phyloP scores from a whole-genome alignment of 2,113 vertebrate species.

The Paraplagusia blochii region DNA sequence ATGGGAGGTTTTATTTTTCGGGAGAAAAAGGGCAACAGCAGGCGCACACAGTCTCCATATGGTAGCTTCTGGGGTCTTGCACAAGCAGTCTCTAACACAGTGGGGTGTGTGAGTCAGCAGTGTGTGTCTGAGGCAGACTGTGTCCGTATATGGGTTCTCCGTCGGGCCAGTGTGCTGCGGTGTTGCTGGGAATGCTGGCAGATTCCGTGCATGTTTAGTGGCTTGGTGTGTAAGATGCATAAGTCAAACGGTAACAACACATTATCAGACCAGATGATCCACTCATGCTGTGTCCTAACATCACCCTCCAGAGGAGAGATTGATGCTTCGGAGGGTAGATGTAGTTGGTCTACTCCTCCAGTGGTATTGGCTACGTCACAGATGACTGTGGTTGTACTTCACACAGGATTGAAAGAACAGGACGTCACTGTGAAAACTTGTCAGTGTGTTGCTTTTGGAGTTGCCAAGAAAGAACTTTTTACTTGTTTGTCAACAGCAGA shows the following conservation, averaged over 20 bases:
- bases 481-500: too few relatives aligned
- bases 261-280: background rate
- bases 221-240: slow-evolving; percentile 38
- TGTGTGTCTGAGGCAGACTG: slow-evolving; percentile 38
- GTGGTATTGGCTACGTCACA: too few relatives aligned
- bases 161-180: slow-evolving; percentile 42
- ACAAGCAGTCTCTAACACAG: background rate
- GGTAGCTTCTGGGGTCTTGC: slow-evolving; percentile 2
- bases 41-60: slow-evolving; percentile 4
- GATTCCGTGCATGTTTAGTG: slow-evolving; percentile 74
- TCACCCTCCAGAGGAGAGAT: too few relatives aligned
- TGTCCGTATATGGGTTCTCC: slow-evolving; percentile 67
- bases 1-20: slow-evolving; percentile 61
- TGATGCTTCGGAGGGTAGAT: too few relatives aligned
- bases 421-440: too few relatives aligned
- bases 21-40: slow-evolving; percentile 23
- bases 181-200: slow-evolving; percentile 62
- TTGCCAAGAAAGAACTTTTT: too few relatives aligned
- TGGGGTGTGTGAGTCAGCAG: slow-evolving; percentile 51
- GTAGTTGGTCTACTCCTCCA: too few relatives aligned
- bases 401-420: too few relatives aligned
- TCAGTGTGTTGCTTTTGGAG: too few relatives aligned
- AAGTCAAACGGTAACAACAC: slow-evolving; percentile 28
- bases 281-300: too few relatives aligned
- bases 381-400: too few relatives aligned